These are phyloP conservation scores for Cairina moschata DNA, from an alignment of 2,113 vertebrate genomes.

Conservation along the genomic window DNA sequence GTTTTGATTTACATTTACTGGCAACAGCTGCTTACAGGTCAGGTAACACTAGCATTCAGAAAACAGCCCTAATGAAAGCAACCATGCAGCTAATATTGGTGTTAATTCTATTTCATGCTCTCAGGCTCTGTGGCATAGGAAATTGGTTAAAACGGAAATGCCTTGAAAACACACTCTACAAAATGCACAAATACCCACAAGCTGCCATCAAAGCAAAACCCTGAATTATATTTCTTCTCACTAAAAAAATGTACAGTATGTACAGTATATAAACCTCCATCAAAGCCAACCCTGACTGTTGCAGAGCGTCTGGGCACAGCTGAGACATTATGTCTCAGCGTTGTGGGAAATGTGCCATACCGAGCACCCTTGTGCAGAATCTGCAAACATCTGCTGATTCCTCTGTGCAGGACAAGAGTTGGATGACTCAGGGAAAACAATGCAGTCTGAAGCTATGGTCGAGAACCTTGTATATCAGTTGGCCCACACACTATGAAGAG, in stretches of 20 bases:
- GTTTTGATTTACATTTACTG: constrained; percentile 71
- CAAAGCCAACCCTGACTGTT: neutral
- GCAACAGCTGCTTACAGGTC: constrained; percentile 79
- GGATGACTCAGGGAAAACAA: neutral
- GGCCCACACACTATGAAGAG: neutral
- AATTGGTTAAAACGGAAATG: constrained; percentile 14
- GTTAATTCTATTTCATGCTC: constrained; percentile 75
- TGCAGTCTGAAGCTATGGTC: neutral
- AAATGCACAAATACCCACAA: neutral
- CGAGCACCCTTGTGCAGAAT: neutral
- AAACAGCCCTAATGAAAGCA: constrained; percentile 65
- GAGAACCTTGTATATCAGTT: neutral
- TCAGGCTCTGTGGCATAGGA: neutral
- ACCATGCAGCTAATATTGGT: constrained; percentile 56
- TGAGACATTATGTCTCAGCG: neutral
- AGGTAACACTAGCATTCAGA: constrained; percentile 69
- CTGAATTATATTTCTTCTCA: neutral
- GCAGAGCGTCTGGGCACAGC: constrained; percentile 9
- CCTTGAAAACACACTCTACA: neutral
- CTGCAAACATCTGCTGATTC: constrained; percentile 14
- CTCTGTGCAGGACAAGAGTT: neutral
- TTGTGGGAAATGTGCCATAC: constrained; percentile 28
- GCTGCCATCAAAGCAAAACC: neutral
- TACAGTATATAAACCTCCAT: neutral
- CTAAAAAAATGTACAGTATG: neutral